A percentile compares a stretch with the other conserved stretches of the same genome.
Evolutionary conservation across 2,797 vertebrate genomes (phyloP).

Genomic region (Pseudotriccus pelzelni): DNA sequence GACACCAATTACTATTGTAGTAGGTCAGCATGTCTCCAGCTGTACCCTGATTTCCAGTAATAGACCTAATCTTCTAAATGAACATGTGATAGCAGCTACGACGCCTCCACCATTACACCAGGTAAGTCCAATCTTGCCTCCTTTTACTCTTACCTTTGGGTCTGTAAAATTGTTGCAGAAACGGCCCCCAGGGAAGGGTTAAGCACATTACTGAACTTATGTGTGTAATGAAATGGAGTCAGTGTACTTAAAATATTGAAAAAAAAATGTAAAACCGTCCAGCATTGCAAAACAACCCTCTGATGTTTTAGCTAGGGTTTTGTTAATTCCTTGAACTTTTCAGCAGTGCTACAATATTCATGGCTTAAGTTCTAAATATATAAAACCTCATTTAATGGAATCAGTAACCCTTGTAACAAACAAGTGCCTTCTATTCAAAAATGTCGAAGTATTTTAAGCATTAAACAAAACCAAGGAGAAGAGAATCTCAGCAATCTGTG

Average conservation of each 20-base stretch:
- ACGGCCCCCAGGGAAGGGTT: not conserved
- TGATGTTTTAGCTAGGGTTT: not conserved
- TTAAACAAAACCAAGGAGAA: not conserved
- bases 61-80: slow-evolving; percentile 18
- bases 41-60: slow-evolving; percentile 29
- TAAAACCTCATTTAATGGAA: not conserved
- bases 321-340: not conserved
- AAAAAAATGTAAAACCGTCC: not conserved
- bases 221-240: not conserved
- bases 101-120: not conserved
- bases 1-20: not conserved
- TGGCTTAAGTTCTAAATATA: not conserved
- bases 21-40: slow-evolving; percentile 4
- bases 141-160: not conserved
- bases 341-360: not conserved
- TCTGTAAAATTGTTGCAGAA: not conserved
- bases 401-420: not conserved
- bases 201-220: not conserved
- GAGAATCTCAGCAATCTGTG: accelerated
- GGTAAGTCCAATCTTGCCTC: not conserved
- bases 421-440: not conserved
- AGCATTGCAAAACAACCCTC: not conserved
- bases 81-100: not conserved
- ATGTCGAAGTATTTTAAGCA: not conserved
- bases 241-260: not conserved